Conservation (phyloP, 2,888 invertebrate genomes). For the Troilus luridus region DNA sequence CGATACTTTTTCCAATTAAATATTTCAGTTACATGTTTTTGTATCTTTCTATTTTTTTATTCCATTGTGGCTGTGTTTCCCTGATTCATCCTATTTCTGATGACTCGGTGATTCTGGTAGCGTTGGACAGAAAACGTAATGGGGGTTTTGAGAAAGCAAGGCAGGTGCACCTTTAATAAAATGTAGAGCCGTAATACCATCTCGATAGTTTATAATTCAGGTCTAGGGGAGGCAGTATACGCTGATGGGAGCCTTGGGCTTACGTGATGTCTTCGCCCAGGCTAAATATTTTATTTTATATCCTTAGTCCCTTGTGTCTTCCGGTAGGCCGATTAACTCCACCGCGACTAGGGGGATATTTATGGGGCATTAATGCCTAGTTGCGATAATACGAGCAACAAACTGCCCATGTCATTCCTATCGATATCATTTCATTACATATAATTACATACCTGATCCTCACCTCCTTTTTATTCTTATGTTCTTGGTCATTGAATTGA, state of each 20-base stretch:
- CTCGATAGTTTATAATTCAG: conserved; percentile 36
- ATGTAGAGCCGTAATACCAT: conserved; percentile 30
- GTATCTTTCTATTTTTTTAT: not conserved
- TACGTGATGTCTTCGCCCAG: conserved; percentile 31
- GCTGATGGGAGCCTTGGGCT: not conserved
- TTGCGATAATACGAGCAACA: not conserved
- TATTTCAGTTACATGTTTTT: not conserved
- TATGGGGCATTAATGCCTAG: not conserved
- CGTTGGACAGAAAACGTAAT: not conserved
- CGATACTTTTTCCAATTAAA: not conserved
- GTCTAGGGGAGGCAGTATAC: not conserved
- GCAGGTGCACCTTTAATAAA: conserved; percentile 33
- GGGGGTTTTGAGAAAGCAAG: not conserved
- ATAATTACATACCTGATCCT: too few species aligned
- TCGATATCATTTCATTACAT: not conserved
- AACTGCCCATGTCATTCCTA: not conserved
- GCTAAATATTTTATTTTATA: conserved; percentile 43
- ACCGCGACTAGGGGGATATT: conserved; percentile 6
- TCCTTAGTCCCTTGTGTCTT: conserved; percentile 28
- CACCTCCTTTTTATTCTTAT: too few species aligned
- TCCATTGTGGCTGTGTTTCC: not conserved
- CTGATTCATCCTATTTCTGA: not conserved
- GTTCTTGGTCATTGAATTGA: too few species aligned
- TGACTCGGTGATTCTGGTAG: not conserved
- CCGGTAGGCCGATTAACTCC: not conserved